phyloP scores from a whole-genome alignment of 2,888 invertebrate species.

The Drosophila birchii region DNA sequence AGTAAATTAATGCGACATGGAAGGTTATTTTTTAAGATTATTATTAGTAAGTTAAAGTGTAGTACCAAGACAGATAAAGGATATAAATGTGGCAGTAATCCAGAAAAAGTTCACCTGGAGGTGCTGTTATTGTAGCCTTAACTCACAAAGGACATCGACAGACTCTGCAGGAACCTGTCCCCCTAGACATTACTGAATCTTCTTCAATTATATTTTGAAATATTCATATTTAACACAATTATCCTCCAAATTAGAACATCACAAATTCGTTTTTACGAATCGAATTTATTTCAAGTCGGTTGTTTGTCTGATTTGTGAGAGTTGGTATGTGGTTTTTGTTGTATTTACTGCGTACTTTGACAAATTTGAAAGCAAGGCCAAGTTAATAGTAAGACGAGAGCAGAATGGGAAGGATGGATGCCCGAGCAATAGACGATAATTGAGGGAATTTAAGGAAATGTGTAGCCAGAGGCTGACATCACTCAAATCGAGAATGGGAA shows the following conservation, averaged over 20 bases:
- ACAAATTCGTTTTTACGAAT: background rate
- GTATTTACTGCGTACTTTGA: slow-evolving; percentile 70
- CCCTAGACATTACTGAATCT: background rate
- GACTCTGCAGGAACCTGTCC: background rate
- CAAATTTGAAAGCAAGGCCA: slow-evolving; percentile 72
- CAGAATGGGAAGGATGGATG: background rate
- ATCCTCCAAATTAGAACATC: background rate
- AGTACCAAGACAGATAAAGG: background rate
- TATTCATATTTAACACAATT: fast-evolving
- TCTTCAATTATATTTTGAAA: fast-evolving
- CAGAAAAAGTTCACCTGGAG: background rate
- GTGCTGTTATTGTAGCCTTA: background rate
- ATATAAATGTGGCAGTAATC: background rate
- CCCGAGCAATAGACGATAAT: slow-evolving; percentile 18
- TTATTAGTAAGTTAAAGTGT: too few relatives aligned
- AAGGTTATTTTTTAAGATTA: too few relatives aligned
- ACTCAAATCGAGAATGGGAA: slow-evolving; percentile 20
- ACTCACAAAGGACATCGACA: background rate
- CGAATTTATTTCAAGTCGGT: slow-evolving; percentile 4
- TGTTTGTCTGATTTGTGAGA: slow-evolving; percentile 31
- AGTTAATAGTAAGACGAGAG: slow-evolving; percentile 44
- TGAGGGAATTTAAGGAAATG: slow-evolving; percentile 38
- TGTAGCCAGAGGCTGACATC: slow-evolving; percentile 35
- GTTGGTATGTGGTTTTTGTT: slow-evolving; percentile 41
- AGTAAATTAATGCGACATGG: too few relatives aligned